Percentiles rank a stretch among this genome's conserved stretches.
phyloP scores from a whole-genome alignment of 1,140 invertebrate species.

The Panagrolaimus sp. region DNA sequence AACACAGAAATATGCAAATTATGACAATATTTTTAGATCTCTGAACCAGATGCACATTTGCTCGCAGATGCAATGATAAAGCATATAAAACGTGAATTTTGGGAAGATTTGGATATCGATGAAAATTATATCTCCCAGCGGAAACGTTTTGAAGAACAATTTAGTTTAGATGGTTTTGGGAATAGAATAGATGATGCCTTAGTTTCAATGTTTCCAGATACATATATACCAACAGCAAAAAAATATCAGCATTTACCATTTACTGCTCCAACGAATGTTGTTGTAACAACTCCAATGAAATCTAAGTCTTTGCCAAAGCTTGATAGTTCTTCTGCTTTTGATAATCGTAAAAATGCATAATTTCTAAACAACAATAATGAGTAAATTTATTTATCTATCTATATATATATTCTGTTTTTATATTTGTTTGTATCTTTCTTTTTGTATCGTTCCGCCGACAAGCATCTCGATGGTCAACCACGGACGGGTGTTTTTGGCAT shows the following conservation, averaged over 20 bases:
- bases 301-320: neutral
- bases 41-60: conserved; percentile 46
- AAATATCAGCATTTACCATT: neutral
- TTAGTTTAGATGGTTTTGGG: conserved; percentile 45
- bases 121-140: conserved; percentile 38
- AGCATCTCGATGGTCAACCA: conserved; percentile 15
- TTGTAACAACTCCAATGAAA: neutral
- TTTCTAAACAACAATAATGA: too few species aligned
- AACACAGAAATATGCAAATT: too few species aligned
- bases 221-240: neutral
- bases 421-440: neutral
- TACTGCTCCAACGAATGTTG: neutral
- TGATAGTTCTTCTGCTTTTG: neutral
- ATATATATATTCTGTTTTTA: neutral
- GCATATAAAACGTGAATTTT: conserved; percentile 47
- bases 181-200: conserved; percentile 43
- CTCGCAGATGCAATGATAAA: conserved; percentile 55
- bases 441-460: neutral
- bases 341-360: conserved; percentile 24
- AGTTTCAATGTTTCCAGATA: conserved; percentile 29
- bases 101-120: conserved; percentile 50
- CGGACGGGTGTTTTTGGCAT: conserved; percentile 5
- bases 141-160: conserved; percentile 38
- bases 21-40: conserved; percentile 31
- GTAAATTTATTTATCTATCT: neutral